These are phyloP conservation scores for Dasypus novemcinctus DNA, from an alignment of 2,113 vertebrate species.

Conservation along the genomic window DNA sequence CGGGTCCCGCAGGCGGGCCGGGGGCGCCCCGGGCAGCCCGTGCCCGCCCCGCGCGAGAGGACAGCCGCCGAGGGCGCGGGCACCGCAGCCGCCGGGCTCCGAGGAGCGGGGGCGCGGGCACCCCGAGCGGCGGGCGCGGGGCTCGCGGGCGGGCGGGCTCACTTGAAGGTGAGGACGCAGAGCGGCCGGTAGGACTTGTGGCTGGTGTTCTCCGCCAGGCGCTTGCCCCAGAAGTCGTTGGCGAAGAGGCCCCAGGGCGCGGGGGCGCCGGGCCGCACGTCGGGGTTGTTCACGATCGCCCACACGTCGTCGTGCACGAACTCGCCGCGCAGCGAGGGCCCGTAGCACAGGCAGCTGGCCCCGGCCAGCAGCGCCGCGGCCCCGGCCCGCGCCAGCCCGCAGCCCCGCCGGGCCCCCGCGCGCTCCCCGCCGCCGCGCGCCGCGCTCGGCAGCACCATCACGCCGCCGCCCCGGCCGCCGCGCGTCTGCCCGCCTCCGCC, in stretches of 20 bases:
- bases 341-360: conserved; percentile 90
- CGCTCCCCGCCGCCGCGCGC: conserved; percentile 62
- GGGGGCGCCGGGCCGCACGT: conserved; percentile 87
- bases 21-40: neutral
- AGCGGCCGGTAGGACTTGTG: conserved; percentile 98
- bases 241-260: conserved; percentile 87
- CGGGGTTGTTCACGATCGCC: conserved; percentile 97
- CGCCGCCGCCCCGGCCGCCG: conserved; percentile 41
- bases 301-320: conserved; percentile 98
- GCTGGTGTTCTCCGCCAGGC: conserved; percentile 95
- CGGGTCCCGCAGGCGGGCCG: neutral
- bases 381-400: conserved; percentile 54
- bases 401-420: conserved; percentile 59
- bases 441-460: conserved; percentile 66
- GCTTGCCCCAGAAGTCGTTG: conserved; percentile 98
- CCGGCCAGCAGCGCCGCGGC: conserved; percentile 78
- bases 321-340: conserved; percentile 92
- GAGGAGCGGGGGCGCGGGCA: neutral
- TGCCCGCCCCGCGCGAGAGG: neutral
- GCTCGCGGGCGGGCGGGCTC: conserved; percentile 68
- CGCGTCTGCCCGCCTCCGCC: conserved; percentile 59
- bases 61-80: neutral
- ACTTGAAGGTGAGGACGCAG: conserved; percentile 97
- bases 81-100: neutral
- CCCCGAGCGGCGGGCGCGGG: neutral